A percentile compares a stretch with the other conserved stretches of the same genome.
phyloP scores from a whole-genome alignment of 2,113 vertebrate species.

The Etheostoma cragini region DNA sequence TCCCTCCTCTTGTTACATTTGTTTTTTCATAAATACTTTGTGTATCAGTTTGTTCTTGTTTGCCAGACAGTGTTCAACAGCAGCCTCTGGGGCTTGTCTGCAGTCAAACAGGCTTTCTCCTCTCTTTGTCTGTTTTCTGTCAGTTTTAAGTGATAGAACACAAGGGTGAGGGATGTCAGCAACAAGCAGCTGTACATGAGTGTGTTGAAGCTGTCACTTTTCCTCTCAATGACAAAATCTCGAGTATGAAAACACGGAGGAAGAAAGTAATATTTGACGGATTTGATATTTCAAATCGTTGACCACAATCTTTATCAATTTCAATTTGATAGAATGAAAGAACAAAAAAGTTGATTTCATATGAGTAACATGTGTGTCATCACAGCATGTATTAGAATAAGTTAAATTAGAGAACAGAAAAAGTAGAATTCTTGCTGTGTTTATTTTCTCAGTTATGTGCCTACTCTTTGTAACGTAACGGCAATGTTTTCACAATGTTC shows the following conservation, averaged over 20 bases:
- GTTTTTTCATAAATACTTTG: constrained; percentile 64
- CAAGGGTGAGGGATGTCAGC: constrained; percentile 68
- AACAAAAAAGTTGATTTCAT: neutral
- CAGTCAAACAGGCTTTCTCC: constrained; percentile 66
- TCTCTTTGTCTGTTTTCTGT: constrained; percentile 70
- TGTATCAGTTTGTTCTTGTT: constrained; percentile 71
- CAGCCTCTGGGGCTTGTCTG: constrained; percentile 71
- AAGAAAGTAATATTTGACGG: neutral
- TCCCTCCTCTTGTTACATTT: constrained; percentile 53
- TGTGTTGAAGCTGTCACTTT: constrained; percentile 68
- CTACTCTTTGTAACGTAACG: constrained; percentile 76
- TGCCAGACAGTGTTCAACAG: constrained; percentile 65
- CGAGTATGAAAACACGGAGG: constrained; percentile 40
- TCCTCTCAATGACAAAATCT: constrained; percentile 57
- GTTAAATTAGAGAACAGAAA: constrained; percentile 27
- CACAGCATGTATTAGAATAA: constrained; percentile 38
- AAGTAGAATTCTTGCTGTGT: constrained; percentile 13
- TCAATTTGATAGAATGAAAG: constrained; percentile 5
- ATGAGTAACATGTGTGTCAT: constrained; percentile 16
- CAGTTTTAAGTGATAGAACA: constrained; percentile 73
- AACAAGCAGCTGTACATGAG: constrained; percentile 60
- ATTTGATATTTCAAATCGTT: neutral
- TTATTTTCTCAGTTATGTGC: constrained; percentile 58
- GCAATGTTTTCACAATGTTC: constrained; percentile 78
- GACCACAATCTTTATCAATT: constrained; percentile 24